Percentiles rank a stretch among this genome's conserved stretches.
phyloP scores from a whole-genome alignment of 2,113 vertebrate species.

The Bettongia penicillata region DNA sequence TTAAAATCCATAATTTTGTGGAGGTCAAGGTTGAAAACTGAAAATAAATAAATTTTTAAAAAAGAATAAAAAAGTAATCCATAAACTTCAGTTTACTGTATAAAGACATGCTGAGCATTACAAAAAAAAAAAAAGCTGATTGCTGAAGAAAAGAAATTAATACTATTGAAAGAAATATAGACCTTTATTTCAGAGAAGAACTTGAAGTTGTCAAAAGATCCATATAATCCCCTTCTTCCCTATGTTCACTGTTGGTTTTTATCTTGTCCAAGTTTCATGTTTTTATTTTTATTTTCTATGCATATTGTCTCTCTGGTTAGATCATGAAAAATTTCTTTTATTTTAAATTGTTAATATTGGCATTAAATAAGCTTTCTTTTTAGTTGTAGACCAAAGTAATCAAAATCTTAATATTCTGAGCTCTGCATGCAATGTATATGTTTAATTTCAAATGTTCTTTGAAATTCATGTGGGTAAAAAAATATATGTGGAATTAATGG shows the following conservation, averaged over 20 bases:
- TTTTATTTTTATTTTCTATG: background rate
- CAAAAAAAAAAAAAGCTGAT: no score
- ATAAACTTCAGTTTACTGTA: no score
- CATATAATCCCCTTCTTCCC: background rate
- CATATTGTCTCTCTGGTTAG: background rate
- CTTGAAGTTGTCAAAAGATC: background rate
- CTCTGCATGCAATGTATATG: background rate
- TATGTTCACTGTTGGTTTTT: background rate
- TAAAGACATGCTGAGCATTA: no score
- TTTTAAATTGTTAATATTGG: background rate
- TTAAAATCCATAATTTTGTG: no score
- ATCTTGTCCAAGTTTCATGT: background rate
- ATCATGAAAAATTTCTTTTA: background rate
- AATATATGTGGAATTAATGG: background rate
- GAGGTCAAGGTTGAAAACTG: no score
- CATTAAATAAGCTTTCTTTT: background rate
- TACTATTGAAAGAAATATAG: background rate
- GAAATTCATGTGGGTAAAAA: background rate
- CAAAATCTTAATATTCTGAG: slow-evolving; percentile 15
- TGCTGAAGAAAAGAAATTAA: background rate
- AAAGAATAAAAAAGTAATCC: no score
- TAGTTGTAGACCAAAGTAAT: background rate
- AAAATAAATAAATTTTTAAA: no score
- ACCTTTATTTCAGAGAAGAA: background rate
- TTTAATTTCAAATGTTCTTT: slow-evolving; percentile 23